Base-by-base conservation (phyloP, 2,113 vertebrate species). In the Marmota monax region DNA sequence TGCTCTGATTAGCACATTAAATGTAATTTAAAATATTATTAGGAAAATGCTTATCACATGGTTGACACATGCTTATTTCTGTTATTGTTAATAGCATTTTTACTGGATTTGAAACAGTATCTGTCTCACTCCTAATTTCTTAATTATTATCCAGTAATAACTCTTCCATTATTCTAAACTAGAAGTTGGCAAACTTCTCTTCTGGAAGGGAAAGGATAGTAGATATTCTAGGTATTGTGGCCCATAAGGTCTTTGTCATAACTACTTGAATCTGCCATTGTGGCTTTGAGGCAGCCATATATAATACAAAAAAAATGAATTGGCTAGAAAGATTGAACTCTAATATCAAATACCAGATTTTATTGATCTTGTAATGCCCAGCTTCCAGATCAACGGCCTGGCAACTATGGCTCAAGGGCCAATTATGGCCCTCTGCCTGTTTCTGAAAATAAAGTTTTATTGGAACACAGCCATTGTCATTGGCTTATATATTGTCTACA, bases 1-100 rank as follows among this genome's bases (percentile, higher is more conserved):
- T 92, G 80, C 39, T 84, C 27, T 84, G 70, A 97, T 97, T 86
- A 96, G 22, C 65, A 84, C 69, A 90, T 96, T 92, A 93, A 94
- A 76, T 69, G 65, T 2, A 80, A 29, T 94, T 97, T 72, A 0
- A 58, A 90, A 95, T 96, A 90, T 79, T 82, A 82, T 96, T 93
- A 70, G 37, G 80, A 69, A 67, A 88, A 69, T 74, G 48, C 70
- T 95, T 88, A 93, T 79, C 84, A 93, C 17, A 37, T n/a, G 13
- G 42, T 84, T 97, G 58, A 77, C 79, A 94, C 32, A 69, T 85
- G 73, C 32, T 84, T 94, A 83, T 96, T 95, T 96, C 83, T 89
- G 17, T 86, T 89, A 83, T 48, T 91, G 69, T 86, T 94, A 92
- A 90, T 61, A 84, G 45, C 61, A 56, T 84, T 95, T 95, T 93